A percentile compares a stretch with the other conserved stretches of the same genome.
Evolutionary conservation across 2,888 invertebrate species (phyloP).

Genomic region (Macrophya annulata): DNA sequence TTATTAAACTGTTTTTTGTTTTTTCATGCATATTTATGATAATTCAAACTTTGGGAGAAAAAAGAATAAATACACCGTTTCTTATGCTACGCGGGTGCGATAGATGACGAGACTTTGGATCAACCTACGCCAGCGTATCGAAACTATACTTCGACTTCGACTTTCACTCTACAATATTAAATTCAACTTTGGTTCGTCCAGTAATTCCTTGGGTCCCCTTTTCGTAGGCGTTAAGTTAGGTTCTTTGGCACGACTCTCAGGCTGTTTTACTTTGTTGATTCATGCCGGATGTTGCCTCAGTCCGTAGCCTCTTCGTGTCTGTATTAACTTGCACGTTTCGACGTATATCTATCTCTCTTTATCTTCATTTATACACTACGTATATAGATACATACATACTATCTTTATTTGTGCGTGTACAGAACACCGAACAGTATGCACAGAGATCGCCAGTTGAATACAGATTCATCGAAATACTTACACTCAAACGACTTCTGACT

Average conservation of each 20-base stretch:
- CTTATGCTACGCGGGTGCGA: neutral
- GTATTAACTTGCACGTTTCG: conserved; percentile 18
- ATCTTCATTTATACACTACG: neutral
- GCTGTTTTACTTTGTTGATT: conserved; percentile 76
- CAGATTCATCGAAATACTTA: conserved; percentile 38
- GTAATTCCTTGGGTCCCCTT: conserved; percentile 35
- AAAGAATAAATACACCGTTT: neutral
- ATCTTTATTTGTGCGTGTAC: conserved; percentile 14
- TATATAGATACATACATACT: neutral
- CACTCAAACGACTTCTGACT: neutral
- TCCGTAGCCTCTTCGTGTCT: conserved; percentile 56
- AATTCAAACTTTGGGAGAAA: neutral
- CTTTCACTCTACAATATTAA: conserved; percentile 69
- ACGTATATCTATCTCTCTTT: neutral
- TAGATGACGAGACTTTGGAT: conserved; percentile 22
- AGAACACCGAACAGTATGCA: conserved; percentile 18
- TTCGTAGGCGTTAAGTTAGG: conserved; percentile 60
- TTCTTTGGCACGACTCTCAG: conserved; percentile 54
- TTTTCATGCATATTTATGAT: neutral
- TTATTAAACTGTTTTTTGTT: neutral
- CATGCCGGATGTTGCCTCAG: conserved; percentile 78
- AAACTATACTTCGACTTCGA: conserved; percentile 54
- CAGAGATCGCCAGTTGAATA: conserved; percentile 43
- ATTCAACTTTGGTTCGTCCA: conserved; percentile 67
- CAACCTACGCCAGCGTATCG: conserved; percentile 59